Evolutionary conservation across 1,140 invertebrate species (phyloP).

Genomic region (Zaprionus kolodkinae): DNA sequence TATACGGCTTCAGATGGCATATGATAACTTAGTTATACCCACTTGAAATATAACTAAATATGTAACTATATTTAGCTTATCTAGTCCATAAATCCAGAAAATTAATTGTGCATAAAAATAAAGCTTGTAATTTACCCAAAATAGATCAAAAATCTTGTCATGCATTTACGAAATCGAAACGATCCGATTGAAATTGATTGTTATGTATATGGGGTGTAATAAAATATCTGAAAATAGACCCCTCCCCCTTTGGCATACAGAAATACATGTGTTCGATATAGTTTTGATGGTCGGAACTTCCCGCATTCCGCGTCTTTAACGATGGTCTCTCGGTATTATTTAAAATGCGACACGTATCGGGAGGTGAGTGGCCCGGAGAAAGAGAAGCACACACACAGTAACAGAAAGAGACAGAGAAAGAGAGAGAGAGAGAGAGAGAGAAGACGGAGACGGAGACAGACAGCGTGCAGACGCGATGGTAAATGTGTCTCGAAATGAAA

Average conservation of each 20-base stretch:
- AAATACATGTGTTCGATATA: conserved; percentile 33
- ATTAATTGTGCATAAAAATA: conserved; percentile 7
- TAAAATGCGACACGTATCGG: conserved; percentile 74
- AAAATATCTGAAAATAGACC: conserved; percentile 66
- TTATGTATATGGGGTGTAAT: conserved; percentile 41
- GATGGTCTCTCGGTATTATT: conserved; percentile 62
- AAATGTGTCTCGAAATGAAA: conserved; percentile 80
- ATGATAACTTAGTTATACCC: too few species aligned
- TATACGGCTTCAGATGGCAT: too few species aligned
- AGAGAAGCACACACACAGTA: not conserved
- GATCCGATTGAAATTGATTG: conserved; percentile 32
- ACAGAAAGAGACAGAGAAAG: conserved; percentile 36
- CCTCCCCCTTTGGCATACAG: not conserved
- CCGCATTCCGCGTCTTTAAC: conserved; percentile 50
- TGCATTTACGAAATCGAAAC: conserved; percentile 5
- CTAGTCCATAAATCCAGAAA: not conserved
- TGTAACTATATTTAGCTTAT: not conserved
- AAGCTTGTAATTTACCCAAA: conserved; percentile 6
- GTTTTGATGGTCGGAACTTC: conserved; percentile 58
- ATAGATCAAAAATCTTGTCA: conserved; percentile 34
- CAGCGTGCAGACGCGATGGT: conserved; percentile 67
- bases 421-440: conserved; percentile 29
- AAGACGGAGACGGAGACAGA: conserved; percentile 50
- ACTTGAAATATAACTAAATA: not conserved
- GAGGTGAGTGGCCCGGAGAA: conserved; percentile 60